Evolutionary conservation across 2,888 invertebrate species (phyloP).

Genomic region (Ptilodon capucinus): DNA sequence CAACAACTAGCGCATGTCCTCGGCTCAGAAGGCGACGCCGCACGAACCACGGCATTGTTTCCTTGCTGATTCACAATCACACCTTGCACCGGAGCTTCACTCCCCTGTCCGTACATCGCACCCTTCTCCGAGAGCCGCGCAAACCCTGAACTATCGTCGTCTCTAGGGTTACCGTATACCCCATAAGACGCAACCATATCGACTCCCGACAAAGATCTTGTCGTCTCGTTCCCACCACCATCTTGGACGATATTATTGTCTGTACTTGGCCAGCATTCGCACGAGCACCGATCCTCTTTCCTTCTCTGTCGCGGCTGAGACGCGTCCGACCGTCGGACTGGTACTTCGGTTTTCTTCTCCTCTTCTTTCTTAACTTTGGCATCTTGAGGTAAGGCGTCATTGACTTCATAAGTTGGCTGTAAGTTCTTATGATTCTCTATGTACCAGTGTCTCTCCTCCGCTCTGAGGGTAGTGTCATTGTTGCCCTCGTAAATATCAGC

Average conservation of each 20-base stretch:
- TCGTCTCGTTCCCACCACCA: constrained; percentile 62
- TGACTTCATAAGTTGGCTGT: constrained; percentile 65
- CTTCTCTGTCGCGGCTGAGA: constrained; percentile 66
- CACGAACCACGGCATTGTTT: constrained; percentile 74
- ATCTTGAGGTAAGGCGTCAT: constrained; percentile 69
- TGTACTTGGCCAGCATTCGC: constrained; percentile 79
- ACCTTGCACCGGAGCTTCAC: constrained; percentile 74
- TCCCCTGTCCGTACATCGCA: constrained; percentile 66
- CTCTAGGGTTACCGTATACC: constrained; percentile 76
- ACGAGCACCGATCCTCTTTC: constrained; percentile 78
- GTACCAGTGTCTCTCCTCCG: constrained; percentile 79
- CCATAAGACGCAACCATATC: constrained; percentile 81
- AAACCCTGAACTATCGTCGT: constrained; percentile 77
- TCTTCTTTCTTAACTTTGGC: constrained; percentile 77
- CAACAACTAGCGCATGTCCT: constrained; percentile 65
- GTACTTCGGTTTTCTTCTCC: constrained; percentile 70
- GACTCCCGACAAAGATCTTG: constrained; percentile 74
- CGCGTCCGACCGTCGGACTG: constrained; percentile 63
- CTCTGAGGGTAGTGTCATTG: constrained; percentile 77
- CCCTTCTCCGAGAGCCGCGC: constrained; percentile 70
- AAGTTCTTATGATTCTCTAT: constrained; percentile 78
- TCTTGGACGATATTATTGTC: constrained; percentile 70
- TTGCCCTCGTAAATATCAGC: constrained; percentile 80
- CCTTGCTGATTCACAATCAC: constrained; percentile 80
- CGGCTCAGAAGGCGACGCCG: constrained; percentile 47